phyloP scores from a whole-genome alignment of 2,888 invertebrate species.

The Syrphus vitripennis region DNA sequence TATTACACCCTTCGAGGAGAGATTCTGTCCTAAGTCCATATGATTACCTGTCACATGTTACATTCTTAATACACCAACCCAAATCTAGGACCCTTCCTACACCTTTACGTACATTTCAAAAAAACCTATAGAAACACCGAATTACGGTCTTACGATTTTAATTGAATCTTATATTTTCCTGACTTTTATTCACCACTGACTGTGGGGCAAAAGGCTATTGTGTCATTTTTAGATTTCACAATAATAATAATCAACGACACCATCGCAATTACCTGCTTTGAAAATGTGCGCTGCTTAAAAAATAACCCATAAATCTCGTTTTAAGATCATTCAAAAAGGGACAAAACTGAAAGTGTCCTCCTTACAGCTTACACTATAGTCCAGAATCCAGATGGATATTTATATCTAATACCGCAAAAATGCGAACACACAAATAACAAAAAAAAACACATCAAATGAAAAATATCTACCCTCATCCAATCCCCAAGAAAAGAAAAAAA shows the following conservation, averaged over 20 bases:
- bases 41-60: constrained; percentile 46
- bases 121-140: constrained; percentile 5
- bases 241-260: constrained; percentile 22
- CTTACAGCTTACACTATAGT: neutral
- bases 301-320: constrained; percentile 68
- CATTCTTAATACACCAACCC: constrained; percentile 11
- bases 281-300: constrained; percentile 25
- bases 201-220: constrained; percentile 1
- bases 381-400: constrained; percentile 61
- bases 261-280: constrained; percentile 53
- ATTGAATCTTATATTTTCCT: constrained; percentile 60
- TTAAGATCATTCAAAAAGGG: constrained; percentile 38
- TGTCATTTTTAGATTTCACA: constrained; percentile 22
- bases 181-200: constrained; percentile 55
- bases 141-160: constrained; percentile 50
- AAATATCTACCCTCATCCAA: neutral
- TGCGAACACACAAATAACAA: constrained; percentile 22
- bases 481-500: constrained; percentile 29
- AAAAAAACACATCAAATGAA: neutral
- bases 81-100: neutral
- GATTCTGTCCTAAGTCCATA: constrained; percentile 28
- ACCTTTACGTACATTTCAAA: neutral
- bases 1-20: neutral
- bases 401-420: constrained; percentile 57
- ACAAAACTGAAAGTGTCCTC: constrained; percentile 57